phyloP scores from a whole-genome alignment of 2,888 invertebrate genomes.

The Fissipunctia ypsillon region DNA sequence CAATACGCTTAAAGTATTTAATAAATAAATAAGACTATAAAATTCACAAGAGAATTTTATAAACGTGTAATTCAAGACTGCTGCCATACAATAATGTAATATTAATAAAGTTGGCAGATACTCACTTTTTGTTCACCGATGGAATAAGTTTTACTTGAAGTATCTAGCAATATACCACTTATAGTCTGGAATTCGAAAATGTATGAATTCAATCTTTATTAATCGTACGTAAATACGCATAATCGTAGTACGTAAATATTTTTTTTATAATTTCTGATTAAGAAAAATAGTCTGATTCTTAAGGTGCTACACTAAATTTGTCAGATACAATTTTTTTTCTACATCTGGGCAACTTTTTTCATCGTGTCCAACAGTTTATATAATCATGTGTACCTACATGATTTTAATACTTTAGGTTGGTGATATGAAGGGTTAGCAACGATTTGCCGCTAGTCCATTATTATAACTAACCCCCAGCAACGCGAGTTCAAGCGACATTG shows the following conservation, averaged over 20 bases:
- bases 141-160: conserved; percentile 20
- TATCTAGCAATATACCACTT: conserved; percentile 67
- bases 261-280: no score
- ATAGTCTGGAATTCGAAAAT: conserved; percentile 74
- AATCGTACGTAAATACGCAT: no score
- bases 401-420: neutral
- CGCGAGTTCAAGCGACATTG: neutral
- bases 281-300: no score
- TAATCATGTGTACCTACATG: no score
- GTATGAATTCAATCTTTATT: no score
- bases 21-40: neutral
- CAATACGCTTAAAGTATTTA: conserved; percentile 43
- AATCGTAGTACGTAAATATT: no score
- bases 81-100: neutral
- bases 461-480: neutral
- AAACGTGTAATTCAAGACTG: neutral
- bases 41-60: neutral
- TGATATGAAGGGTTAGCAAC: neutral
- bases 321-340: no score
- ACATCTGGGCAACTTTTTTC: no score
- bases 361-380: no score
- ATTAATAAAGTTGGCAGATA: neutral
- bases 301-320: no score
- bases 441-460: neutral
- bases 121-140: conserved; percentile 44